Conservation (phyloP, 2,797 vertebrate genomes). For the Limosa lapponica region DNA sequence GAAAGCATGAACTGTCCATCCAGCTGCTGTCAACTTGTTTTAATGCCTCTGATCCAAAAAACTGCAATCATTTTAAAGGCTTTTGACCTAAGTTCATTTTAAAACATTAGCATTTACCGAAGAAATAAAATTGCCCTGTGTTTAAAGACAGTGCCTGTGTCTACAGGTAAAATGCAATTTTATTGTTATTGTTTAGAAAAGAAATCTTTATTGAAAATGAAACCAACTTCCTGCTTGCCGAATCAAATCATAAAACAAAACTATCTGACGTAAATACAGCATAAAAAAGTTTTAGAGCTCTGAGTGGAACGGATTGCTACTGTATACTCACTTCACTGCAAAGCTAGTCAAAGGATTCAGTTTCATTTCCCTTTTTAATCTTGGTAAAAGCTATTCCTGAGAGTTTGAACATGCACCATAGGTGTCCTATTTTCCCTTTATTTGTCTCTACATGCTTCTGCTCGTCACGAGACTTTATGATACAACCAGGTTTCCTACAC, state of each 20-base stretch:
- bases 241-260: slow-evolving; percentile 39
- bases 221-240: slow-evolving; percentile 33
- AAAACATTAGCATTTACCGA: not conserved
- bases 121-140: not conserved
- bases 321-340: slow-evolving; percentile 50
- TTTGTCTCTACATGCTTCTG: slow-evolving; percentile 56
- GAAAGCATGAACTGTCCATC: not conserved
- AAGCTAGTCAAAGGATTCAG: slow-evolving; percentile 61
- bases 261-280: slow-evolving; percentile 43
- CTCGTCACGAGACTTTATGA: slow-evolving; percentile 54
- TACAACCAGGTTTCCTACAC: slow-evolving; percentile 63
- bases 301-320: slow-evolving; percentile 50
- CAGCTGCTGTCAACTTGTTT: not conserved
- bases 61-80: not conserved
- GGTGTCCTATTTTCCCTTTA: slow-evolving; percentile 67
- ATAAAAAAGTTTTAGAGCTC: slow-evolving; percentile 52
- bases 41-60: not conserved
- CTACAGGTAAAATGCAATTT: not conserved
- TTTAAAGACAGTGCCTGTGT: not conserved
- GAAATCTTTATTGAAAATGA: slow-evolving; percentile 5
- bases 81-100: not conserved
- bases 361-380: slow-evolving; percentile 72
- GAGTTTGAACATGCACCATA: slow-evolving; percentile 60
- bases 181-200: not conserved
- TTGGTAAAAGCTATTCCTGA: slow-evolving; percentile 68